Evolutionary conservation across 2,888 invertebrate genomes (phyloP).

Genomic region (Pachydiplax longipennis): DNA sequence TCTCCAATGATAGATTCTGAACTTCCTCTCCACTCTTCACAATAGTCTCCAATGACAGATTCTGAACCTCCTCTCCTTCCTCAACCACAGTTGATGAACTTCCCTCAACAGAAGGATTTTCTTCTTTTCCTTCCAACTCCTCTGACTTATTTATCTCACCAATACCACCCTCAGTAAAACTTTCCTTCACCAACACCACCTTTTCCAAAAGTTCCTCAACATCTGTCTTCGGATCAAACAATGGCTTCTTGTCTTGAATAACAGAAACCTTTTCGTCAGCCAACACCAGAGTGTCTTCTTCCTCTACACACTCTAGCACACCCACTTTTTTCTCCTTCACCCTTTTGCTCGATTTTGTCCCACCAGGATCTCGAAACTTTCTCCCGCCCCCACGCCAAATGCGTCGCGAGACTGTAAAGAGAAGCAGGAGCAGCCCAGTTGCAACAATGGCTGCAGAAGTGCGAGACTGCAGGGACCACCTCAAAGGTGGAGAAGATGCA

Average conservation of each 20-base stretch:
- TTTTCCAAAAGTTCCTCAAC: background rate
- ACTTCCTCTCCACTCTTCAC: background rate
- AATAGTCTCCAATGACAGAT: background rate
- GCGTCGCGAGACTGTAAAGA: background rate
- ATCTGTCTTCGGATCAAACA: background rate
- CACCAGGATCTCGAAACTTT: background rate
- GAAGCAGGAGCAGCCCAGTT: background rate
- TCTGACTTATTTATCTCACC: background rate
- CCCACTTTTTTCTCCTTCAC: background rate
- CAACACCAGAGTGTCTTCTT: background rate
- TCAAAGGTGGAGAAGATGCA: background rate
- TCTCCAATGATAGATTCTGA: background rate
- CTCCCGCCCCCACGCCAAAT: constrained; percentile 28
- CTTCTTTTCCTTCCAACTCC: background rate
- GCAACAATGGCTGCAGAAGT: background rate
- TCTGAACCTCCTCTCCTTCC: background rate
- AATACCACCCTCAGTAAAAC: too few species aligned
- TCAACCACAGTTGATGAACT: background rate
- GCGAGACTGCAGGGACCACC: constrained; percentile 9
- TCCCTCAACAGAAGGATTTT: background rate
- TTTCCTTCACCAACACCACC: background rate
- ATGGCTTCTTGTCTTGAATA: background rate
- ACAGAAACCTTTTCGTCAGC: background rate
- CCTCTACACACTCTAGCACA: background rate
- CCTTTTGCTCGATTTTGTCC: background rate